phyloP scores from a whole-genome alignment of 2,888 invertebrate species.

The Siphonodentalium dalli region DNA sequence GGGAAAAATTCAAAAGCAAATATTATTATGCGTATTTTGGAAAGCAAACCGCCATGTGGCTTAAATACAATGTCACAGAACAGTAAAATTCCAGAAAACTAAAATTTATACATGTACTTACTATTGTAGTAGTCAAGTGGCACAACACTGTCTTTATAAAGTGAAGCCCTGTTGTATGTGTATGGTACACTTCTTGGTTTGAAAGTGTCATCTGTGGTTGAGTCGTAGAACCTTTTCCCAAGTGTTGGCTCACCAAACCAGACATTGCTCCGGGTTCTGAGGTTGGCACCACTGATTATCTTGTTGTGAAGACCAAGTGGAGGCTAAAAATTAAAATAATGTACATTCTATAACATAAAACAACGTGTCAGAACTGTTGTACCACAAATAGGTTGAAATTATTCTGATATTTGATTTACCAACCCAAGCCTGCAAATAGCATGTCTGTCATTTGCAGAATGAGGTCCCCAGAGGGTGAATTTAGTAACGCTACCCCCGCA shows the following conservation, averaged over 20 bases:
- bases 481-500: no score
- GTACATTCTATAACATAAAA: no score
- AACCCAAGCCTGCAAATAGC: no score
- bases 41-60: no score
- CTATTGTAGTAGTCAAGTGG: conserved; percentile 56
- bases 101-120: conserved; percentile 19
- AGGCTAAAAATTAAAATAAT: conserved; percentile 36
- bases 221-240: conserved; percentile 43
- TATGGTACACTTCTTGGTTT: conserved; percentile 44
- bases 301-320: conserved; percentile 40
- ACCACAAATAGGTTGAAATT: no score
- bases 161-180: conserved; percentile 39
- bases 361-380: no score
- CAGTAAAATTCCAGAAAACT: background rate
- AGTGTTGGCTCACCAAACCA: conserved; percentile 53
- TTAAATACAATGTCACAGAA: no score
- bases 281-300: conserved; percentile 52
- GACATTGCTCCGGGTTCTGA: conserved; percentile 54
- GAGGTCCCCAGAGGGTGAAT: no score
- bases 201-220: conserved; percentile 44
- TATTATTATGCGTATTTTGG: no score
- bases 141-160: conserved; percentile 43
- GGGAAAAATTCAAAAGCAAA: no score
- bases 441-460: no score
- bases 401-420: no score